phyloP scores from a whole-genome alignment of 2,888 invertebrate species.

The Sphecodes monilicornis region DNA sequence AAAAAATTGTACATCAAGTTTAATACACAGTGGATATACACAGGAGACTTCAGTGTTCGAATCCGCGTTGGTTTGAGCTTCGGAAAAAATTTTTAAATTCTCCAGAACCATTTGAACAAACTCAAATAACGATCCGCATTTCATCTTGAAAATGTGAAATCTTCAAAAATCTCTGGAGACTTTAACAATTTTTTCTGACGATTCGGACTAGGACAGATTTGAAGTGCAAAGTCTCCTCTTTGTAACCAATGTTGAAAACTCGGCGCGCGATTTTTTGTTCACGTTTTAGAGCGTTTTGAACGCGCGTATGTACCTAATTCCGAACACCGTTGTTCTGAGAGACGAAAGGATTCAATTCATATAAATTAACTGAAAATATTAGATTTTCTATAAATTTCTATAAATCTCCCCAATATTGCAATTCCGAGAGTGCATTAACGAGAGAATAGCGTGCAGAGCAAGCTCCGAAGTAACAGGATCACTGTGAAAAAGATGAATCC shows the following conservation, averaged over 20 bases:
- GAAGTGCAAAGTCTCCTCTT: background rate
- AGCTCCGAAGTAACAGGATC: conserved; percentile 26
- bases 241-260: background rate
- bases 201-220: background rate
- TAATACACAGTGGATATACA: too few relatives aligned
- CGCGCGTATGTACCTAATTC: background rate
- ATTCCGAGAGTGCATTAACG: background rate
- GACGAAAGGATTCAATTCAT: background rate
- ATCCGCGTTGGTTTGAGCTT: too few relatives aligned
- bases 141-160: background rate
- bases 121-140: background rate
- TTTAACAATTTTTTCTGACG: background rate
- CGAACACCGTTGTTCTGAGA: background rate
- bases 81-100: too few relatives aligned
- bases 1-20: too few relatives aligned
- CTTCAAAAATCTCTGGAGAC: background rate
- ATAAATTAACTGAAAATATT: too few relatives aligned
- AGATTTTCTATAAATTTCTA: too few relatives aligned
- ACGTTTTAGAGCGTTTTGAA: background rate
- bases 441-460: background rate
- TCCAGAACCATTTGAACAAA: too few relatives aligned
- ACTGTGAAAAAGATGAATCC: conserved; percentile 1
- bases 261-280: background rate
- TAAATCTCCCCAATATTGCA: too few relatives aligned
- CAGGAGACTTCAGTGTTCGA: too few relatives aligned